A percentile compares a stretch with the other conserved stretches of the same genome.
Evolutionary conservation across 2,113 vertebrate genomes (phyloP).

Genomic region (Notothenia coriiceps): DNA sequence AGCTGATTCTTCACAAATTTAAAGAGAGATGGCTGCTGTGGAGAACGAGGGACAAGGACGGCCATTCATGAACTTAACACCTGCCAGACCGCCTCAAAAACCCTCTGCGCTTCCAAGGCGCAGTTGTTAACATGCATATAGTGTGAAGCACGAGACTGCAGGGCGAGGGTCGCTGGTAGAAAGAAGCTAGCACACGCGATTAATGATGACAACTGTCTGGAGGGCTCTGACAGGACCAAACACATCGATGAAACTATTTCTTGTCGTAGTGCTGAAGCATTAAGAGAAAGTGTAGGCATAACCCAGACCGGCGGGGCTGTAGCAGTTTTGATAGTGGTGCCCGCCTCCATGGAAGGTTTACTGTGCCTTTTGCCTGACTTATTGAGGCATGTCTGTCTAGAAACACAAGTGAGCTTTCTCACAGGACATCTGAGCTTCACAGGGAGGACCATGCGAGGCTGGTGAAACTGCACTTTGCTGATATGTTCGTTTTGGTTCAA

Average conservation of each 20-base stretch:
- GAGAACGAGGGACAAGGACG: conserved; percentile 78
- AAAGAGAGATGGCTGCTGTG: conserved; percentile 68
- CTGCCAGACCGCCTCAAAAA: conserved; percentile 73
- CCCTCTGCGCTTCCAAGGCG: conserved; percentile 61
- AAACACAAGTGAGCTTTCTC: conserved; percentile 77
- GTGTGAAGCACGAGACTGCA: conserved; percentile 38
- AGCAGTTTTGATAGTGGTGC: conserved; percentile 77
- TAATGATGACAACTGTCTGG: conserved; percentile 36
- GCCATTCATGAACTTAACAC: conserved; percentile 83
- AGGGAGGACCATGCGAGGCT: conserved; percentile 67
- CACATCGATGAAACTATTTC: conserved; percentile 38
- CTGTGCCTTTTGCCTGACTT: conserved; percentile 78
- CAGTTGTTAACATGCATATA: conserved; percentile 74
- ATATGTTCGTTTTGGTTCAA: conserved; percentile 79
- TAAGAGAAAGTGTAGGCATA: conserved; percentile 59
- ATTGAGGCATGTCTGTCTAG: conserved; percentile 76
- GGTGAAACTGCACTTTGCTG: conserved; percentile 63
- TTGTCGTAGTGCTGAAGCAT: conserved; percentile 31
- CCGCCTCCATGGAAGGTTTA: conserved; percentile 71
- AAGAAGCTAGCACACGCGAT: conserved; percentile 30
- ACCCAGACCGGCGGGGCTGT: conserved; percentile 57
- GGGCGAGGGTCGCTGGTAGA: neutral
- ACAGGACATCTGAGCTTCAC: conserved; percentile 61
- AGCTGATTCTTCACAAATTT: conserved; percentile 71
- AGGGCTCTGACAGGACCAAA: conserved; percentile 38